Evolutionary conservation across 2,797 vertebrate genomes (phyloP).

Genomic region (Platalea minor): DNA sequence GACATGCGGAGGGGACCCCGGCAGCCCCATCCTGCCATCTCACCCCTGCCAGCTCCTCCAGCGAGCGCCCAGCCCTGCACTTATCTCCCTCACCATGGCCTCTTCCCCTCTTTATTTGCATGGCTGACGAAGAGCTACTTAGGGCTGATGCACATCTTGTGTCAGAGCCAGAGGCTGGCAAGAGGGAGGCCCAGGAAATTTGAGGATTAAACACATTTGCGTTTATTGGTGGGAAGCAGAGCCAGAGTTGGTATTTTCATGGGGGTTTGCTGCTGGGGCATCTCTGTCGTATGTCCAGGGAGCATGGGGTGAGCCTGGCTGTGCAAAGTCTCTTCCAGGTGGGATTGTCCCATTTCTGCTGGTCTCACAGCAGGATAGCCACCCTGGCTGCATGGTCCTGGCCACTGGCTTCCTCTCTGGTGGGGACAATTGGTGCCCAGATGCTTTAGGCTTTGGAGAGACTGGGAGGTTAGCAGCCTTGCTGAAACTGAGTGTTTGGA

Average conservation of each 20-base stretch:
- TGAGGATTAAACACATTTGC: background rate
- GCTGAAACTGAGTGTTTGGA: background rate
- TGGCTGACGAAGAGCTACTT: background rate
- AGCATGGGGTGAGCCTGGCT: background rate
- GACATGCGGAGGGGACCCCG: background rate
- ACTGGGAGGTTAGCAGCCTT: background rate
- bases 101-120: background rate
- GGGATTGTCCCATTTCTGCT: background rate
- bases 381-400: background rate
- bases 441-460: background rate
- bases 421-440: background rate
- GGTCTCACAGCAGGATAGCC: background rate
- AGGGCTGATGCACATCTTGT: background rate
- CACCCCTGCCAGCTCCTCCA: background rate
- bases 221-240: background rate
- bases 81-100: background rate
- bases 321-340: background rate
- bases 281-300: accelerated
- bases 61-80: accelerated
- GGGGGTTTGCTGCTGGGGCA: background rate
- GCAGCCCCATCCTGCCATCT: background rate
- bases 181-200: background rate
- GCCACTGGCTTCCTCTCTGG: background rate
- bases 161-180: background rate
- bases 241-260: background rate